Conservation (phyloP, 2,888 invertebrate genomes). For the Cheilosia vernalis region DNA sequence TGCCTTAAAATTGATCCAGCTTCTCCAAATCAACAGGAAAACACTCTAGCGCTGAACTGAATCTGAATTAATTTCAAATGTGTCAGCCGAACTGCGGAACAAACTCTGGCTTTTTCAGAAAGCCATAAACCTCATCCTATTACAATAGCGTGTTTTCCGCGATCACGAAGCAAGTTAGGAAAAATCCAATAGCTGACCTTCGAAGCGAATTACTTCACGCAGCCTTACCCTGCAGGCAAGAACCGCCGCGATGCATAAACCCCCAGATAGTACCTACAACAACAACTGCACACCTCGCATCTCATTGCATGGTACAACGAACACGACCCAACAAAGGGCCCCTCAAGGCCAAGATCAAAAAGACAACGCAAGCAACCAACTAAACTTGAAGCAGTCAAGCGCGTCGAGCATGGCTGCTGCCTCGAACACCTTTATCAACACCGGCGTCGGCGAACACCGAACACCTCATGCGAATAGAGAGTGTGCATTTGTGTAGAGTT, state of each 20-base stretch:
- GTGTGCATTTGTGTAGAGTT: slow-evolving; percentile 15
- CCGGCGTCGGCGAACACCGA: no score
- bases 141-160: no score
- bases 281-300: background rate
- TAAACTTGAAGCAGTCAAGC: slow-evolving; percentile 59
- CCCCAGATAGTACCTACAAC: background rate
- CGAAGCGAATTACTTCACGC: no score
- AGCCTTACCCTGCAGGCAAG: slow-evolving; percentile 10
- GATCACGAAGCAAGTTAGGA: no score
- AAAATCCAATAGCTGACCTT: no score
- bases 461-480: slow-evolving; percentile 49
- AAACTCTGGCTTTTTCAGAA: no score
- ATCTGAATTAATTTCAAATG: no score
- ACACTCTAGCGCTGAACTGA: no score
- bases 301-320: slow-evolving; percentile 53
- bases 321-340: slow-evolving; percentile 58
- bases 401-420: slow-evolving; percentile 51
- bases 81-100: no score
- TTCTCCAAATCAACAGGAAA: no score
- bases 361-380: slow-evolving; percentile 13
- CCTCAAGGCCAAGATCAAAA: slow-evolving; percentile 60
- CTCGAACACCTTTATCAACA: slow-evolving; percentile 43
- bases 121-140: no score
- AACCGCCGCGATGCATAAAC: slow-evolving; percentile 15
- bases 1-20: no score